Base-by-base conservation (phyloP, 2,113 vertebrate species). In the Mustelus asterias region DNA sequence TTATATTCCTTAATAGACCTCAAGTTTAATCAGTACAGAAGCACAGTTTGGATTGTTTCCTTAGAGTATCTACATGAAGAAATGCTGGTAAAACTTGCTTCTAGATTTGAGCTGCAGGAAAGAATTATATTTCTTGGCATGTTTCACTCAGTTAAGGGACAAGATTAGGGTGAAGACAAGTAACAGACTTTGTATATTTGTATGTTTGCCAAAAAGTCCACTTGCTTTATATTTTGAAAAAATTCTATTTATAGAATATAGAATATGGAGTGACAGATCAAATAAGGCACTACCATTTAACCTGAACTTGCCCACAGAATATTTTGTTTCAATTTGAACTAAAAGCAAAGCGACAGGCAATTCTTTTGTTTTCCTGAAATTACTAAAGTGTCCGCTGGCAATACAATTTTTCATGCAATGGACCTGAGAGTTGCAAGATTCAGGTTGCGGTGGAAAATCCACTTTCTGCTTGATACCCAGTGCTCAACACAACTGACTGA, bases 151-250 rank as follows among this genome's bases (percentile, higher is more conserved):
- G 48, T 29, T 89, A 22, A 89, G 85, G 20, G 85, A 44, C 44
- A 58, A 54, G 85, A 54, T 58, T 88, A 26, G 44, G 24, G 48
- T 89, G 48, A 89, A 54, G 22, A 89, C 86, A 89, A 54, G 20
- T 89, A 44, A 41, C 80, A 41, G 37, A 41, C 48, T 89, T 89
- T 54, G 48, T 89, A 89, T 89, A 89, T 29, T 58, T 54, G 48
- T 86, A 48, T 29, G 85, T 54, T 88, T 89, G 86, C 86, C 86
- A 89, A 89, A 89, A 89, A 58, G 48, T 24, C 22, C 86, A 89
- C 44, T 89, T 58, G 86, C 26, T 89, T 29, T 9, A 58, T 58
- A 29, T 89, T 89, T 89, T 58, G 22, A 89, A 89, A 80, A 37
- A 89, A 85, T 85, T 1, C 80, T n/a, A 85, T 48, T 88, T 88